Conservation (phyloP, 2,888 invertebrate species). For the Drosophila anomalata region DNA sequence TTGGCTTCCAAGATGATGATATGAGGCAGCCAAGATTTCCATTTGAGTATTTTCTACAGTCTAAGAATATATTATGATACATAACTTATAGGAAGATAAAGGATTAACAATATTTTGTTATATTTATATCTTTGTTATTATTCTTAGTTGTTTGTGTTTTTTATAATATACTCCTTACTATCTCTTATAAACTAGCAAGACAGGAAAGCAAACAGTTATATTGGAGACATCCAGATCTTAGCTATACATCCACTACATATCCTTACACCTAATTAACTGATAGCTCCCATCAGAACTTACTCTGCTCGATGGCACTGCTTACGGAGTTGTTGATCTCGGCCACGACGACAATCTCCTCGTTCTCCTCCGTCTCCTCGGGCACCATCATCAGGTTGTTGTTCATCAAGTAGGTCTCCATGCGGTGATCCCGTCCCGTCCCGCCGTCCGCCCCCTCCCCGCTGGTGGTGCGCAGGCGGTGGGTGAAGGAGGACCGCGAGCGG, state of each 20-base stretch:
- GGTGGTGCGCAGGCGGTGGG: conserved; percentile 61
- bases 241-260: not conserved
- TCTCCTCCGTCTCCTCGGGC: conserved; percentile 76
- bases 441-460: not conserved
- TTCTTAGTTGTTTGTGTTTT: too few relatives aligned
- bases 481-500: conserved; percentile 74
- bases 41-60: too few relatives aligned
- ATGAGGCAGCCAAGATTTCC: not conserved
- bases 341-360: conserved; percentile 67
- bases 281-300: conserved; percentile 61
- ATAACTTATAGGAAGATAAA: too few relatives aligned
- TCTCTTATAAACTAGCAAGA: not conserved
- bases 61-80: too few relatives aligned
- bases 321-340: conserved; percentile 63
- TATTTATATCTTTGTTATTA: too few relatives aligned
- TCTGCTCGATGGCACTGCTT: conserved; percentile 58
- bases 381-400: conserved; percentile 74
- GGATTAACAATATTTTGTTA: too few relatives aligned
- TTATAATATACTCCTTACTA: too few relatives aligned
- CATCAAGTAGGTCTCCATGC: conserved; percentile 52
- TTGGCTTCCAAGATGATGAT: not conserved
- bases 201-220: not conserved
- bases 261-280: not conserved
- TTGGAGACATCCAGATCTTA: not conserved
- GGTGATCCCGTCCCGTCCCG: conserved; percentile 39